Evolutionary conservation across 2,797 vertebrate species (phyloP).

Genomic region (Ctenochaetus hawaiiensis): DNA sequence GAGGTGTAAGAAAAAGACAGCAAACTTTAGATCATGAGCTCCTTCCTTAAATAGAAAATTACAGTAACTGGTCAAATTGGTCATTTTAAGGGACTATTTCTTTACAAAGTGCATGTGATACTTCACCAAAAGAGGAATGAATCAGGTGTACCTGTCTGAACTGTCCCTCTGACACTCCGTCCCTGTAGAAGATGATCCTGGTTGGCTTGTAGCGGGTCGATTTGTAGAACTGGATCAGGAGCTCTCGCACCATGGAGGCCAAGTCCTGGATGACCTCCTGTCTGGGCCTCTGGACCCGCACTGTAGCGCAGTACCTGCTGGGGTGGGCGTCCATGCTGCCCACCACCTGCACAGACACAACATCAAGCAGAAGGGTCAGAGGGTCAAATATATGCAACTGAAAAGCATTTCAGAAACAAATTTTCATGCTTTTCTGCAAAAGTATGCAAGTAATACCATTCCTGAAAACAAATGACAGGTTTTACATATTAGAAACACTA

Average conservation of each 20-base stretch:
- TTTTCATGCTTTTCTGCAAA: neutral
- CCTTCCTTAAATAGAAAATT: neutral
- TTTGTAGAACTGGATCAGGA: constrained; percentile 99
- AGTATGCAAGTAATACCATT: neutral
- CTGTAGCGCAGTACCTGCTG: constrained; percentile 97
- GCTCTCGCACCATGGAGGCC: constrained; percentile 97
- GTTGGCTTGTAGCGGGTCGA: constrained; percentile 98
- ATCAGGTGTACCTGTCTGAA: constrained; percentile 90
- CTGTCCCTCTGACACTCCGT: constrained; percentile 97
- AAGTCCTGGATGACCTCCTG: constrained; percentile 98
- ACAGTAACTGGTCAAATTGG: neutral
- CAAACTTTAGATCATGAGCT: neutral
- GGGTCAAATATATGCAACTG: neutral
- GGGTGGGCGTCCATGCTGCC: constrained; percentile 99
- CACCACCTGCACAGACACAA: constrained; percentile 88
- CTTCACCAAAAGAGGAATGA: neutral
- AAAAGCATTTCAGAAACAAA: neutral
- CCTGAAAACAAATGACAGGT: neutral
- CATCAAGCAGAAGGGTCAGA: neutral
- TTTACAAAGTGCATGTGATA: neutral
- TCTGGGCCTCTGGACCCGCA: constrained; percentile 94
- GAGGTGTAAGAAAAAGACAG: neutral
- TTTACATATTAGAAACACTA: neutral
- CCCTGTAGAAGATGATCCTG: constrained; percentile 96
- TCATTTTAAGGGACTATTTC: too few species aligned